Percentiles rank a stretch among this genome's conserved stretches.
phyloP scores from a whole-genome alignment of 2,797 vertebrate species.

The Anabas testudineus region DNA sequence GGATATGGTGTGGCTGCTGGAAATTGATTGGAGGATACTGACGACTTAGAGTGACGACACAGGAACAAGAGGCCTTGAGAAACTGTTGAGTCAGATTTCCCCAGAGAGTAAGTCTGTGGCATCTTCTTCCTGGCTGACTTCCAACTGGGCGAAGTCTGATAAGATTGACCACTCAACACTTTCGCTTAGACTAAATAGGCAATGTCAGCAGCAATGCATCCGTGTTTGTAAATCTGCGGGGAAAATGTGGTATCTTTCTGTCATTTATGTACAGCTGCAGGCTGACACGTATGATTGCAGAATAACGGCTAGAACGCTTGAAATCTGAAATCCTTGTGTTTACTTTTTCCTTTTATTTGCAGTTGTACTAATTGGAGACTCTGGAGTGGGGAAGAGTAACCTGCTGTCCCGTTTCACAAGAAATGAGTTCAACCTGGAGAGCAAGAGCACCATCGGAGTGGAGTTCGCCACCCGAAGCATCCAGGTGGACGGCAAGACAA shows the following conservation, averaged over 20 bases:
- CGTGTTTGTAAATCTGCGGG: neutral
- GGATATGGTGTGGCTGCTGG: neutral
- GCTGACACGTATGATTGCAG: neutral
- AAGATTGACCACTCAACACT: conserved; percentile 30
- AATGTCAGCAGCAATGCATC: neutral
- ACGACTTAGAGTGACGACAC: conserved; percentile 31
- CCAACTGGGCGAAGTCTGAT: conserved; percentile 59
- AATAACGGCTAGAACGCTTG: neutral
- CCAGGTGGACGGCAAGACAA: conserved; percentile 96
- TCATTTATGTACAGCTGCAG: no score
- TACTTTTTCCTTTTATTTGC: neutral
- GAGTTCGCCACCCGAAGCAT: conserved; percentile 98
- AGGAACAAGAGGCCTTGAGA: conserved; percentile 64
- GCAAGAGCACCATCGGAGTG: conserved; percentile 98
- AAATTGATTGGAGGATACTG: conserved; percentile 9
- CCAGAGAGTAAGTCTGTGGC: conserved; percentile 50
- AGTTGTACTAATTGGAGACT: conserved; percentile 96
- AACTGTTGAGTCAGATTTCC: conserved; percentile 74
- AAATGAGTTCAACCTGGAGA: conserved; percentile 98
- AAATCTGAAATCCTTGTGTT: no score
- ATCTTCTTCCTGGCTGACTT: conserved; percentile 60
- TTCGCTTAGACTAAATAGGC: neutral
- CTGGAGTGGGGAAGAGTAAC: no score
- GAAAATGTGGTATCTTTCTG: no score
- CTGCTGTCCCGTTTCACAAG: conserved; percentile 96